A percentile compares a stretch with the other conserved stretches of the same genome.
Evolutionary conservation across 2,113 vertebrate genomes (phyloP).

Genomic region (Drymodes brunneopygia): DNA sequence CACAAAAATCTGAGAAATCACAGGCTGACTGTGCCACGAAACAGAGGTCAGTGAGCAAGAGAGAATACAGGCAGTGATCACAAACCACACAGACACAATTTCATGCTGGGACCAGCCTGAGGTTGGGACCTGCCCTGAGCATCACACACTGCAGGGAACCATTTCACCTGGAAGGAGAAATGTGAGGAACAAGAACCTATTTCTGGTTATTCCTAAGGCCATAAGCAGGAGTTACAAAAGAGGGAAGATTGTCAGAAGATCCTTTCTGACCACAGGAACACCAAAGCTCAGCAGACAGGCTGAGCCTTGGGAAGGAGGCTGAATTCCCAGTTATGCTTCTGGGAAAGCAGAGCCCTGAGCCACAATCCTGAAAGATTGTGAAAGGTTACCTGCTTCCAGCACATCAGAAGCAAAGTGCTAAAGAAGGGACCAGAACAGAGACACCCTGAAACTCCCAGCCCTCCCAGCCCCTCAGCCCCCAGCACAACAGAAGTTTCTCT

Average conservation of each 20-base stretch:
- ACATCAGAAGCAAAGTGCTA: neutral
- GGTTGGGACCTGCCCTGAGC: neutral
- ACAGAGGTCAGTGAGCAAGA: neutral
- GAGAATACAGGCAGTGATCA: neutral
- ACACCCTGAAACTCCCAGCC: neutral
- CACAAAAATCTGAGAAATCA: neutral
- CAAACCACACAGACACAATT: neutral
- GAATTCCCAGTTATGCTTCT: neutral
- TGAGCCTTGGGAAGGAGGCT: neutral
- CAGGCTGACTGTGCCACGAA: neutral
- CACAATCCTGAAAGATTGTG: neutral
- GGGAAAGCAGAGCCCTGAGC: neutral
- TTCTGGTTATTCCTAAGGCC: neutral
- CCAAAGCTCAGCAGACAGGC: neutral
- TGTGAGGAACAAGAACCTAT: neutral
- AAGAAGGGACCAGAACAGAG: neutral
- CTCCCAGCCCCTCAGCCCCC: neutral
- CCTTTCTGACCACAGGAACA: neutral
- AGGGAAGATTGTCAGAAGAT: neutral
- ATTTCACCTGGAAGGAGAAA: neutral
- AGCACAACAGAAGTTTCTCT: neutral
- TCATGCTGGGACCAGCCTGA: neutral
- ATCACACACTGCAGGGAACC: neutral
- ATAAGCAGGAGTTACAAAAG: neutral
- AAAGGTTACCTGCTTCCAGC: neutral